phyloP scores from a whole-genome alignment of 2,888 invertebrate species.

The Melanostoma scalare region DNA sequence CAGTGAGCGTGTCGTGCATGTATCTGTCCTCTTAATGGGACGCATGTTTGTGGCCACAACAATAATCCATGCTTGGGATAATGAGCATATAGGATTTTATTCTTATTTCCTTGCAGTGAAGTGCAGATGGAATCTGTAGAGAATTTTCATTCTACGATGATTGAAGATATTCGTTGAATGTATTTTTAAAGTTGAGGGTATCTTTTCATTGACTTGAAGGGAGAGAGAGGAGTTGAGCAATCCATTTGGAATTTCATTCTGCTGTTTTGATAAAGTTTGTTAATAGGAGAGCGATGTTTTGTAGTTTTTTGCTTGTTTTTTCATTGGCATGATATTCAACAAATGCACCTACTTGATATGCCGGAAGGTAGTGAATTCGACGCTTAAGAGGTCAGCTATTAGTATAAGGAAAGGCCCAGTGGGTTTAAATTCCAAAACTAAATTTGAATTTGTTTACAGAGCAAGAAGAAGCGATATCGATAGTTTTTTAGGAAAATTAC shows the following conservation, averaged over 20 bases:
- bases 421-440: too few relatives aligned
- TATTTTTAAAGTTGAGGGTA: conserved; percentile 12
- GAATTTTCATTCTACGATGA: conserved; percentile 18
- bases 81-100: conserved; percentile 52
- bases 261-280: conserved; percentile 19
- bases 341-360: too few relatives aligned
- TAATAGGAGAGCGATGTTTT: conserved; percentile 55
- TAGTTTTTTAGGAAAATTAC: too few relatives aligned
- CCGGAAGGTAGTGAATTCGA: too few relatives aligned
- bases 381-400: too few relatives aligned
- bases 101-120: conserved; percentile 3
- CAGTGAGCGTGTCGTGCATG: conserved; percentile 40
- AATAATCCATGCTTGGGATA: conserved; percentile 47
- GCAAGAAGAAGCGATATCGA: too few relatives aligned
- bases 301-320: background rate
- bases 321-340: background rate
- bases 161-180: conserved; percentile 38
- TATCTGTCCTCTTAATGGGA: conserved; percentile 62
- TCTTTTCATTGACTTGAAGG: background rate
- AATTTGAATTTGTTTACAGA: too few relatives aligned
- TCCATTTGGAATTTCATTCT: conserved; percentile 30
- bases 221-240: conserved; percentile 2
- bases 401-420: too few relatives aligned
- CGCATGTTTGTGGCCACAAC: conserved; percentile 59
- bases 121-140: conserved; percentile 6